Evolutionary conservation across 2,888 invertebrate genomes (phyloP), one percentile per base, ranked within the genome.

Genomic region (Cenopis cana): DNA sequence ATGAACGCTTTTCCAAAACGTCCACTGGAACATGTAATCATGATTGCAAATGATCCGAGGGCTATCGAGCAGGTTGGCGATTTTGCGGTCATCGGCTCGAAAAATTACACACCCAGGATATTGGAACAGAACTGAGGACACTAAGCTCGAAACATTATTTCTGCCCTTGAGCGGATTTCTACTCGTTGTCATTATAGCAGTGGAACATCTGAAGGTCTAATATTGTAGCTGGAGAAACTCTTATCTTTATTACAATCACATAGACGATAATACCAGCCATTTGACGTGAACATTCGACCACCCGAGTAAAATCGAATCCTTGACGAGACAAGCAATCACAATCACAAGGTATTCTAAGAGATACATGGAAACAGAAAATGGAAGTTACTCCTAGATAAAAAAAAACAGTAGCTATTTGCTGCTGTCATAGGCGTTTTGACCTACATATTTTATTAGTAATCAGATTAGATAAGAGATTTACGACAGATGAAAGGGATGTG

Each of bases 1-100:
- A 54, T 46, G 33, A 17, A 55, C 54, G 17, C 54, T 60, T 54
- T 55, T 41, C 59, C 50, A 60, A 52, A 60, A 68, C 68, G 52
- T 72, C 50, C 72, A 68, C 17, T 61, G 49, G 18, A 57, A 61
- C 62, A 50, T 33, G 68, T 61, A 68, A 72, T 72, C 68, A 62
- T 41, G 68, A 68, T 72, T 68, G 72, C 56, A 46, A 72, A 59
- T 64, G 68, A 62, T 64, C 68, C 62, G 62, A 18, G 68, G 68
- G 62, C 62, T 52, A 67, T 67, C 66, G 55, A 71, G 61, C 66
- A 60, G 60, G 66, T 67, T 66, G 54, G 59, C 50, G 66, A 55
- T 71, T n/a, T 60, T 71, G 66, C 66, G 71, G 66, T 67, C 61
- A 71, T 55, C 60, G 71, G 55, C 71, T 71, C 54, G 54, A 55